phyloP scores from a whole-genome alignment of 2,113 vertebrate species.

The Bostrychus sinensis region DNA sequence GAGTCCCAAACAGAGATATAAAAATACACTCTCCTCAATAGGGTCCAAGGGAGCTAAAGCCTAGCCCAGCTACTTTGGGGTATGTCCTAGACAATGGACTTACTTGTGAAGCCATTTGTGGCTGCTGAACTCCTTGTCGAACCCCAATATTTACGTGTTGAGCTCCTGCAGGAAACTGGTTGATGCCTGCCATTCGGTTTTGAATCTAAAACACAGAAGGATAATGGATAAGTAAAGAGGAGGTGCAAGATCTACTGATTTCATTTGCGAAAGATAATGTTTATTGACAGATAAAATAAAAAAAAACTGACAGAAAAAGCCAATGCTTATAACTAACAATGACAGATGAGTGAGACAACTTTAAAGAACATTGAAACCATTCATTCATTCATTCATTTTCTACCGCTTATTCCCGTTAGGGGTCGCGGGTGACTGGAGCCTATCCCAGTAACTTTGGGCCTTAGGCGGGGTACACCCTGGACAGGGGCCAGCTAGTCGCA shows the following conservation, averaged over 20 bases:
- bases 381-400: no score
- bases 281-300: background rate
- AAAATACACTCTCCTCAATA: no score
- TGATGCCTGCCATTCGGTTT: conserved; percentile 87
- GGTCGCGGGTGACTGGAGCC: no score
- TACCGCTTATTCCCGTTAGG: no score
- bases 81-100: no score
- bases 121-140: conserved; percentile 83
- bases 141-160: conserved; percentile 83
- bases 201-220: conserved; percentile 78
- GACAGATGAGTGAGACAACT: background rate
- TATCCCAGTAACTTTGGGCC: no score
- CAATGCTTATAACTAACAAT: background rate
- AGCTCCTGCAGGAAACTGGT: conserved; percentile 84
- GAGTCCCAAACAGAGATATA: no score
- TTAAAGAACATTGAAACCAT: no score
- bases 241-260: background rate
- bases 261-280: background rate
- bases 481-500: no score
- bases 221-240: background rate
- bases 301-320: background rate
- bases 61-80: no score
- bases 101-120: conserved; percentile 88
- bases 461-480: no score
- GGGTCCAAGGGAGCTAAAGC: no score